Percentiles rank a stretch among this genome's conserved stretches.
These are phyloP conservation scores for Mastomys coucha DNA, from an alignment of 2,113 vertebrate species.

Conservation along the genomic window DNA sequence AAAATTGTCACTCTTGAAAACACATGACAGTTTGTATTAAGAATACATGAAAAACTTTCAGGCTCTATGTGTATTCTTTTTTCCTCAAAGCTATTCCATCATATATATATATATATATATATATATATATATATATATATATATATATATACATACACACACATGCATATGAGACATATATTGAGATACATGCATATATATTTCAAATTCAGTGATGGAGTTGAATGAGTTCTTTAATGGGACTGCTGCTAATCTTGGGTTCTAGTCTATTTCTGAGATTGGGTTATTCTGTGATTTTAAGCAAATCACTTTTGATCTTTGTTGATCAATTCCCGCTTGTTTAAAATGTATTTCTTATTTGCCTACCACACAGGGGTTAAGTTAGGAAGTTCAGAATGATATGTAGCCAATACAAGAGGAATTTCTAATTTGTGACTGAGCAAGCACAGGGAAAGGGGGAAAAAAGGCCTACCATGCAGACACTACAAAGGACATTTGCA, in stretches of 20 bases:
- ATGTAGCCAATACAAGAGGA: background rate
- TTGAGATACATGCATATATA: background rate
- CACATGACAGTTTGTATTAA: background rate
- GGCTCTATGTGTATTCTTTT: background rate
- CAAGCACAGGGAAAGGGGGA: background rate
- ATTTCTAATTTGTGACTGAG: background rate
- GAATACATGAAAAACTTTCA: background rate
- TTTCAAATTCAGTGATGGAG: constrained; percentile 1
- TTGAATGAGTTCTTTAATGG: constrained; percentile 17
- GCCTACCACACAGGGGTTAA: background rate
- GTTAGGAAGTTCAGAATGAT: background rate
- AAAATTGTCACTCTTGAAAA: background rate
- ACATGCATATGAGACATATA: background rate
- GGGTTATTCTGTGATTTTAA: constrained; percentile 49
- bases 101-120: background rate
- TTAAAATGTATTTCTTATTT: background rate
- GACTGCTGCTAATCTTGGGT: background rate
- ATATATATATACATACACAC: background rate
- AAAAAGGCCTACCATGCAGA: background rate
- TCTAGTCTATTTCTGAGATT: constrained; percentile 18
- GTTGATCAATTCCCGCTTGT: background rate
- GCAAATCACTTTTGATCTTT: constrained; percentile 16
- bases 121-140: no score
- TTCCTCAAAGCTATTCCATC: background rate
- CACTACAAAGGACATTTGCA: background rate